Evolutionary conservation across 2,797 vertebrate species (phyloP), one percentile per base, ranked within the genome.

Genomic region (Petrocephalus sullivani): DNA sequence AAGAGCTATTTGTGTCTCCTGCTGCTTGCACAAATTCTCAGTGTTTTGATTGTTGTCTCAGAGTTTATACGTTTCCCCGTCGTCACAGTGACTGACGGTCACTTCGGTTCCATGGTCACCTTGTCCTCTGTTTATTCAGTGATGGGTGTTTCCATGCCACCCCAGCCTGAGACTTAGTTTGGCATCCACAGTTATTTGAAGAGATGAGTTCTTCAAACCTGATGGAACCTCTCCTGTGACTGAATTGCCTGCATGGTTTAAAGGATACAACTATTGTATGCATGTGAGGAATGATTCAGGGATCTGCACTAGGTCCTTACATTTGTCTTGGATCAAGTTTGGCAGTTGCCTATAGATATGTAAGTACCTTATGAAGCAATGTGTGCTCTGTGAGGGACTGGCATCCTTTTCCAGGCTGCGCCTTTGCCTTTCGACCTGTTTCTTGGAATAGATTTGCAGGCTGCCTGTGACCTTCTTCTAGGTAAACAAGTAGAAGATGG

Each of bases 181-280:
- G 96, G 95, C 95, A 93, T 98, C 95, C 98, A 98, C 94, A 99
- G 96, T 98, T 99, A 6, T 49, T 51, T 23, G 81, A 49, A 21
- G 37, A 21, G 33, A 82, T 46, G 46, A 3, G 1, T 12, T 56
- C 82, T 9, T 23, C 21, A 84, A 3, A 56, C 7, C 78, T 53
- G n/a, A 23, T 9, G 16, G 16, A 84, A 28, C 28, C 28, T 49
- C 81, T 53, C 4, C 64, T 12, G 10, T 3, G 21, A 12, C 64
- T 41, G 28, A 41, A 41, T 5, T 75, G 67, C 67, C 10, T 19
- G 14, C 16, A 78, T 4, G 8, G 33, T 46, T 78, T 78, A n/a
- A 78, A 78, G 37, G 71, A 19, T 3, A 75, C 5, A 6, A 28
- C 16, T 41, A 14, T 23, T 14, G 64, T 67, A 4, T 64, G 23